Evolutionary conservation across 30 jellyfish, hydroid and myxozoan species (phyloP).

Genomic region (Kudoa iwatai): DNA sequence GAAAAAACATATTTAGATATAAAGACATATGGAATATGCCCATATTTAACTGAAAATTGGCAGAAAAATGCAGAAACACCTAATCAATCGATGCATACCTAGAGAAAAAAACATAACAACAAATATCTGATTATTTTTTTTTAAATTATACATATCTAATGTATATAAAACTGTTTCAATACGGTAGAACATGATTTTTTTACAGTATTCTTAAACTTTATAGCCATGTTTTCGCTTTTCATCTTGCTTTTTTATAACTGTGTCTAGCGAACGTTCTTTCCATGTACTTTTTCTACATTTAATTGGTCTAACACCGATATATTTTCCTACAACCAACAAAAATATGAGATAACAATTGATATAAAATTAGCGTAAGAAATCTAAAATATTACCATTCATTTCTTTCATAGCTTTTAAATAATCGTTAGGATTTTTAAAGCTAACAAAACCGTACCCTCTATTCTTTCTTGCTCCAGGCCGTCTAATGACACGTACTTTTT

Average conservation of each 20-base stretch:
- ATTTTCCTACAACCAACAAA: slow-evolving; percentile 12
- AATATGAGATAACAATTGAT: background rate
- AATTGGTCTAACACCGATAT: slow-evolving; percentile 70
- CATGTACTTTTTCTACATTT: slow-evolving; percentile 67
- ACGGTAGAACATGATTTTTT: too few relatives aligned
- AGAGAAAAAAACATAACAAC: too few relatives aligned
- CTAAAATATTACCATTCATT: slow-evolving; percentile 37
- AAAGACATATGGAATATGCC: too few relatives aligned
- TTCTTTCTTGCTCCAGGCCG: slow-evolving; percentile 32
- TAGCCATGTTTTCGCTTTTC: slow-evolving; percentile 58
- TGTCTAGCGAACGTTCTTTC: slow-evolving; percentile 51
- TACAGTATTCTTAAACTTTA: too few relatives aligned
- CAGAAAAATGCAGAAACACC: too few relatives aligned
- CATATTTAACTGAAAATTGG: too few relatives aligned
- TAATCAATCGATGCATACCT: too few relatives aligned
- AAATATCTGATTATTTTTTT: too few relatives aligned
- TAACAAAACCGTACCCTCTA: slow-evolving; percentile 69
- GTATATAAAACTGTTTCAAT: too few relatives aligned
- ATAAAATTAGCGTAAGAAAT: background rate
- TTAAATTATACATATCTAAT: too few relatives aligned
- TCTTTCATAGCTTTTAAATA: slow-evolving; percentile 68
- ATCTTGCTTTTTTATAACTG: slow-evolving; percentile 30
- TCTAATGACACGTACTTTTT: slow-evolving; percentile 34
- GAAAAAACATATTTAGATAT: too few relatives aligned
- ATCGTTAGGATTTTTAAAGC: slow-evolving; percentile 82